Evolutionary conservation across 2,113 vertebrate species (phyloP).

Genomic region (Oreochromis niloticus): DNA sequence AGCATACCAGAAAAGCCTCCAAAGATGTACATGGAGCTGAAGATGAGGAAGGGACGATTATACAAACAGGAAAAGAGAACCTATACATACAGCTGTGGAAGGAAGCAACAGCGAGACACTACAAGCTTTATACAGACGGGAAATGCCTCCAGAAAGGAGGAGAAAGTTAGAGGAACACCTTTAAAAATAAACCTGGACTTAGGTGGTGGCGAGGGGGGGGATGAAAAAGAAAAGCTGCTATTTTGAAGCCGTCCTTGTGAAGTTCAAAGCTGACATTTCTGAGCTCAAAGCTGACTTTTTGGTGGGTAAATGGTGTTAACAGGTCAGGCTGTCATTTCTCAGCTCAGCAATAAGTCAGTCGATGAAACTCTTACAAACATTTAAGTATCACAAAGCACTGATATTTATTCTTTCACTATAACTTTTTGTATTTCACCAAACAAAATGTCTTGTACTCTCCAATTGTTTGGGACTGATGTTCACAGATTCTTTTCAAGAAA

Average conservation of each 20-base stretch:
- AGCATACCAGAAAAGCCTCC: conserved; percentile 88
- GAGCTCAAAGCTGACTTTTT: conserved; percentile 3
- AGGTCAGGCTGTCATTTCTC: neutral
- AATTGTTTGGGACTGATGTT: neutral
- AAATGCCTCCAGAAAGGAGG: neutral
- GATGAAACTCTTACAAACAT: neutral
- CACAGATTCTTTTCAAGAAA: neutral
- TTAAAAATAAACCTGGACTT: conserved; percentile 1
- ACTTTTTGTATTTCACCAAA: neutral
- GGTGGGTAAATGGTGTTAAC: neutral
- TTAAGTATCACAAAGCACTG: neutral
- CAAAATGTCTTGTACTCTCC: neutral
- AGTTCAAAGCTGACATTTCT: conserved; percentile 43
- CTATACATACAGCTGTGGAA: accelerated
- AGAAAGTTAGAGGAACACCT: neutral
- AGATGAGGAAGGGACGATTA: neutral
- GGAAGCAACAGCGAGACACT: neutral
- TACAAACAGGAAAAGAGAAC: neutral
- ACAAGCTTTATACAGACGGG: neutral
- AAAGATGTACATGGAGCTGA: conserved; percentile 84
- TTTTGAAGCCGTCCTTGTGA: neutral
- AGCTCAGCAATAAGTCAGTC: neutral
- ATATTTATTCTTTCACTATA: neutral
- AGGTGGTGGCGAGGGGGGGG: neutral
- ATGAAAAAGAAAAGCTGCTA: neutral